These are phyloP conservation scores for Notamacropus eugenii DNA, from an alignment of 2,797 vertebrate species.

Conservation along the genomic window DNA sequence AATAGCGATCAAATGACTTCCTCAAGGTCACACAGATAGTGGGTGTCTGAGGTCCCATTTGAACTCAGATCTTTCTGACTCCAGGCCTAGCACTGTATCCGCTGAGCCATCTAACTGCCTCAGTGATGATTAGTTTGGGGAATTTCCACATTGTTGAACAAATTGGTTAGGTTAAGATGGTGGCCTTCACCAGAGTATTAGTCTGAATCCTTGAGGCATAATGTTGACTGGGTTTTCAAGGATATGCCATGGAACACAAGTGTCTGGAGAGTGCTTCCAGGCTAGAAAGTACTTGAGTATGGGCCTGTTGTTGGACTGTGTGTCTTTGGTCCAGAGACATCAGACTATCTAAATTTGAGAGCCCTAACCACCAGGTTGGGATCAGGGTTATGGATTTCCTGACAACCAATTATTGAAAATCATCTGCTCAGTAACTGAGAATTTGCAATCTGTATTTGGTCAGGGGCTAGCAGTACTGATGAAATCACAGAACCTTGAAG, in stretches of 20 bases:
- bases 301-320: not conserved
- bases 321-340: conserved; percentile 14
- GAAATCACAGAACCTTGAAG: not conserved
- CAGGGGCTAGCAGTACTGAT: not conserved
- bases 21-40: not conserved
- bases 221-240: not conserved
- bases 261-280: not conserved
- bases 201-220: not conserved
- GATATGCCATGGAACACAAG: not conserved
- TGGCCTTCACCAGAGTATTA: not conserved
- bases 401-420: not conserved
- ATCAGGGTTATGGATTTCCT: not conserved
- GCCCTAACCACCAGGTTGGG: not conserved
- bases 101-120: not conserved
- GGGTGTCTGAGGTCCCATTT: not conserved
- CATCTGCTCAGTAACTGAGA: not conserved
- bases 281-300: not conserved
- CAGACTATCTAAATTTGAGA: conserved; percentile 8
- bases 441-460: not conserved
- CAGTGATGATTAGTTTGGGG: not conserved
- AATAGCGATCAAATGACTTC: not conserved
- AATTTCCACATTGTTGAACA: conserved; percentile 28
- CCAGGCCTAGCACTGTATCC: not conserved
- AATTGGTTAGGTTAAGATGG: conserved; percentile 40
- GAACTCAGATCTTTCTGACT: not conserved